These are phyloP conservation scores for Amiota mariae DNA, from an alignment of 2,888 invertebrate genomes.

Conservation along the genomic window DNA sequence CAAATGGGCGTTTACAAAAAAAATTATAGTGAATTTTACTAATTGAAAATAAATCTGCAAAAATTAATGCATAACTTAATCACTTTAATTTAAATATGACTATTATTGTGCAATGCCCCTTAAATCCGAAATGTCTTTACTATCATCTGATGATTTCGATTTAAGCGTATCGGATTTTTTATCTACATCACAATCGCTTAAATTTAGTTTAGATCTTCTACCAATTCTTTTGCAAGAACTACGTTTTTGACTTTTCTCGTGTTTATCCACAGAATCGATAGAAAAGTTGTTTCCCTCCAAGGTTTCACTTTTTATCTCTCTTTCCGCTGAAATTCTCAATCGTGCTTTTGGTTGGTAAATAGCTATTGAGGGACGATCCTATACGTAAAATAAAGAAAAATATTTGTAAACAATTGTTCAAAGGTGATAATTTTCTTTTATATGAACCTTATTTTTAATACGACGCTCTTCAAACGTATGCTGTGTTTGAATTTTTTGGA, in stretches of 20 bases:
- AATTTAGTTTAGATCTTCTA: constrained; percentile 43
- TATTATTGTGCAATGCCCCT: background rate
- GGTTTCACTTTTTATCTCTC: constrained; percentile 23
- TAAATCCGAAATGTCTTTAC: constrained; percentile 24
- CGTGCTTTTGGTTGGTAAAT: constrained; percentile 86
- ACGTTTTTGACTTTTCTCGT: constrained; percentile 38
- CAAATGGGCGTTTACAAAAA: too few species aligned
- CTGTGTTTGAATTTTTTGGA: constrained; percentile 24
- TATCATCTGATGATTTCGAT: constrained; percentile 56
- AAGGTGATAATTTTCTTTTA: background rate
- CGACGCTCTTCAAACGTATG: constrained; percentile 64
- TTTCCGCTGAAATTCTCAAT: constrained; percentile 60
- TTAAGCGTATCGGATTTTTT: constrained; percentile 22
- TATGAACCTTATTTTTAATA: constrained; percentile 70
- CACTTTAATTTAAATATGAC: background rate
- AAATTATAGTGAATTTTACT: constrained; percentile 70
- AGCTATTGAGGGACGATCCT: constrained; percentile 92
- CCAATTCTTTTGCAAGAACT: constrained; percentile 40
- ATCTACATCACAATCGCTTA: background rate
- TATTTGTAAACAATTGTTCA: background rate
- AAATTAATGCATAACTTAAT: background rate
- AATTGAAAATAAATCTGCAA: constrained; percentile 34
- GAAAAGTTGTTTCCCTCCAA: constrained; percentile 13
- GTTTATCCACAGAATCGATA: constrained; percentile 34
- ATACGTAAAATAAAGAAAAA: constrained; percentile 31